Evolutionary conservation across 2,113 vertebrate genomes (phyloP).

Genomic region (Triplophysa siluroides): DNA sequence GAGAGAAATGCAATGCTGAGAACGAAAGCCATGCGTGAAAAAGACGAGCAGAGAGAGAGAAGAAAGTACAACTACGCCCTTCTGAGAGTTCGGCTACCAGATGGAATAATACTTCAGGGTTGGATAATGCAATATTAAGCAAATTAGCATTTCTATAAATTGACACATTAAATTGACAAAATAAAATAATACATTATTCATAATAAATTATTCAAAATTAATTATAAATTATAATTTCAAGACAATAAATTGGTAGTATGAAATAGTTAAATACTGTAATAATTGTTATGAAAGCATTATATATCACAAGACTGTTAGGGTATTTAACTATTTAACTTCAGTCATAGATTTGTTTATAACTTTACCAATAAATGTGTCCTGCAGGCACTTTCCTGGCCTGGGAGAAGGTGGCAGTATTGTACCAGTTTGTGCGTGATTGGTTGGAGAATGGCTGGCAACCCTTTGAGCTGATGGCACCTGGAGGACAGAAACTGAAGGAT

Average conservation of each 20-base stretch:
- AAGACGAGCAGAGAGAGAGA: constrained; percentile 87
- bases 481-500: constrained; percentile 85
- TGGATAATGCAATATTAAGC: neutral
- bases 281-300: too few species aligned
- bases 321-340: neutral
- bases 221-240: too few species aligned
- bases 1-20: constrained; percentile 85
- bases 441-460: constrained; percentile 89
- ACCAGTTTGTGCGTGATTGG: constrained; percentile 81
- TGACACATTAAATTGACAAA: too few species aligned
- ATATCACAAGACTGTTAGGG: too few species aligned
- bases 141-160: too few species aligned
- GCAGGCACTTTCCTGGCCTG: constrained; percentile 90
- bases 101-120: constrained; percentile 91
- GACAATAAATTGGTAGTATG: too few species aligned
- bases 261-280: too few species aligned
- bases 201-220: too few species aligned
- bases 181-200: too few species aligned
- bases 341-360: too few species aligned
- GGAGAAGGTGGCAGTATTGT: constrained; percentile 79
- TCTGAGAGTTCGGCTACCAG: constrained; percentile 84
- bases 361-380: too few species aligned
- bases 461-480: constrained; percentile 86
- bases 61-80: constrained; percentile 89
- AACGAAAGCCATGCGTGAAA: constrained; percentile 93